Base-by-base conservation (phyloP, 1,140 invertebrate genomes). In the Xylocopa sonorina region DNA sequence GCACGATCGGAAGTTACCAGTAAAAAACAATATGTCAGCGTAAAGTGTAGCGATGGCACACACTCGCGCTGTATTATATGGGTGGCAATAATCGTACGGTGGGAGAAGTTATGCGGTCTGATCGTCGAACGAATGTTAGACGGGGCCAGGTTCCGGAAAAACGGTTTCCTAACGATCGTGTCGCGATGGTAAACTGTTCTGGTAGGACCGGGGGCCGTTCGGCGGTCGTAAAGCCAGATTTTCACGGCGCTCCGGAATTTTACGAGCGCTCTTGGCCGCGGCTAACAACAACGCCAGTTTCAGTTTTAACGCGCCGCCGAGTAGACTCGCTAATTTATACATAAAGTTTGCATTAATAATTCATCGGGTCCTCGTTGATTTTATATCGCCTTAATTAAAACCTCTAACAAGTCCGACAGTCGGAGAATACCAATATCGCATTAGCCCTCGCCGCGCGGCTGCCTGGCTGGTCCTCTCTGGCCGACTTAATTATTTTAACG, bases 331-430 rank as follows among this genome's bases (percentile, higher is more conserved):
- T 92, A 92, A 92, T 92, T 92, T 92, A 92, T 92, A 92, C 91
- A 92, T 90, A 86, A 91, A 92, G 89, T 92, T 91, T 89, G 88
- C 89, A 91, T 92, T 92, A 92, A 92, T 92, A 92, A 92, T 92
- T 92, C 91, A 92, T 91, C 90, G 90, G 81, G 63, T 83, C 86
- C 84, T 73, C 87, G 84, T 88, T 89, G 89, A 92, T 92, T 92
- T 86, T 92, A 91, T 91, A 91, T 90, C 89, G 89, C 89, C 90
- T 92, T 92, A 91, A 92, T 92, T 92, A 92, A 92, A 92, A 90
- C 90, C 91, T 90, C 90, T 91, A 92, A 92, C 91, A 92, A 92
- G 91, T 91, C 90, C 83, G 74, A 87, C 90, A 91, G 88, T 90
- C 88, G 84, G 88, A 90, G 90, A 91, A 92, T 90, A 91, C 89